Evolutionary conservation across 1,140 invertebrate genomes (phyloP).

Genomic region (Drosophila ambigua): DNA sequence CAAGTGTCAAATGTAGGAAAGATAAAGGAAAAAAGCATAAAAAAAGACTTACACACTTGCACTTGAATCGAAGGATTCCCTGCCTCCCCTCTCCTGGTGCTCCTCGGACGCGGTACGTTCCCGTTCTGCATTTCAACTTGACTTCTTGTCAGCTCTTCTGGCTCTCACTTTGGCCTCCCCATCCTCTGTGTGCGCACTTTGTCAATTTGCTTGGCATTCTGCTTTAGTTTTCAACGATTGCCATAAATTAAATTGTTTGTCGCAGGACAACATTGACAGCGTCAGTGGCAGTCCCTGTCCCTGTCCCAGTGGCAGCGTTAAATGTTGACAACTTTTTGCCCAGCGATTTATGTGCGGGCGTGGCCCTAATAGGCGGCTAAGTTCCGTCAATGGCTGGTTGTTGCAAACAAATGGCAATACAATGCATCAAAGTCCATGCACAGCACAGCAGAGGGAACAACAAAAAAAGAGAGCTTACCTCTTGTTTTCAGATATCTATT

Average conservation of each 20-base stretch:
- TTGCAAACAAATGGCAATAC: neutral
- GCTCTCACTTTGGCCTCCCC: slow-evolving; percentile 21
- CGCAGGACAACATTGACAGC: slow-evolving; percentile 55
- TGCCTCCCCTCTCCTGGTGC: neutral
- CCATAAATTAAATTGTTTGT: slow-evolving; percentile 82
- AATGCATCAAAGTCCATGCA: slow-evolving; percentile 19
- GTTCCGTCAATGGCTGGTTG: neutral
- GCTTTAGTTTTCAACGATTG: slow-evolving; percentile 72
- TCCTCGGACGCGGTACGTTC: slow-evolving; percentile 30
- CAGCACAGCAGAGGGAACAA: neutral
- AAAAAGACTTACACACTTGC: slow-evolving; percentile 47
- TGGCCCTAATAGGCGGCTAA: neutral
- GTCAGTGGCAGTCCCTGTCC: neutral
- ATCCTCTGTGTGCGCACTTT: slow-evolving; percentile 50
- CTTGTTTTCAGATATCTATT: too few species aligned
- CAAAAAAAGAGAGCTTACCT: neutral
- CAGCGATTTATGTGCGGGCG: slow-evolving; percentile 16
- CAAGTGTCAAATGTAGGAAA: slow-evolving; percentile 77
- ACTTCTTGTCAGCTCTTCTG: slow-evolving; percentile 44
- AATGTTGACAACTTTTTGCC: slow-evolving; percentile 10
- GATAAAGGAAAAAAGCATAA: slow-evolving; percentile 23
- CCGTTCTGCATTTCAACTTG: slow-evolving; percentile 38
- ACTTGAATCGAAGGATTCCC: slow-evolving; percentile 60
- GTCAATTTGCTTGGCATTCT: slow-evolving; percentile 63
- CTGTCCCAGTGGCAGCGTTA: too few species aligned